These are phyloP conservation scores for Diplolepis rosae DNA, from an alignment of 2,888 invertebrate species.

Conservation along the genomic window DNA sequence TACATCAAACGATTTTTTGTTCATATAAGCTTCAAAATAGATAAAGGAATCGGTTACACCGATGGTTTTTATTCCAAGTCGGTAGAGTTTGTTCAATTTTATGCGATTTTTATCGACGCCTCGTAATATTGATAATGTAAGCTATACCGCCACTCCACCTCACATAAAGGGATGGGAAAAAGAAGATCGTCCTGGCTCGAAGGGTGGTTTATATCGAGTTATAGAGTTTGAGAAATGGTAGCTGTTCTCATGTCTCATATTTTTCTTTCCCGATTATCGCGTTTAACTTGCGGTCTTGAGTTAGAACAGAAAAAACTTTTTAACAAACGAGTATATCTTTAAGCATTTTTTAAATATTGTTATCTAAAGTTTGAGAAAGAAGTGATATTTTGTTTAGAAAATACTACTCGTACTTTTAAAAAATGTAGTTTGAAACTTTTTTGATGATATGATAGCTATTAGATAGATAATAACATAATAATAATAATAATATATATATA, in stretches of 20 bases:
- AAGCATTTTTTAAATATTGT: conserved; percentile 47
- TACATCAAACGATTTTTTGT: not conserved
- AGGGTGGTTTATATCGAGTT: conserved; percentile 69
- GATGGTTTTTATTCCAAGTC: conserved; percentile 10
- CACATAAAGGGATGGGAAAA: conserved; percentile 39
- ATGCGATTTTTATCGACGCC: conserved; percentile 73
- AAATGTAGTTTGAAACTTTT: too few relatives aligned
- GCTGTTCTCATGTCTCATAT: conserved; percentile 48
- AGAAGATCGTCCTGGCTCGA: conserved; percentile 37
- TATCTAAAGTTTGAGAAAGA: not conserved
- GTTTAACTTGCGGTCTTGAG: conserved; percentile 36
- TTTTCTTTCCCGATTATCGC: conserved; percentile 37
- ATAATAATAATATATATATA: too few relatives aligned
- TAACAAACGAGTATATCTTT: conserved; percentile 32
- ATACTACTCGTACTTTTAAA: not conserved
- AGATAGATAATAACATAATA: too few relatives aligned
- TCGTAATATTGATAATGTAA: conserved; percentile 74
- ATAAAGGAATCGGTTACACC: not conserved
- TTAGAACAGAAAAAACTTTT: conserved; percentile 13
- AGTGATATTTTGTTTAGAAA: not conserved
- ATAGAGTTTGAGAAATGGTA: conserved; percentile 71
- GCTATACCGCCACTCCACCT: conserved; percentile 50
- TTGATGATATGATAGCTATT: too few relatives aligned
- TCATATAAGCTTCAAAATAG: not conserved
- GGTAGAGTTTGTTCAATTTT: conserved; percentile 69